phyloP scores from a whole-genome alignment of 2,797 vertebrate genomes.

The Pseudochirops corinnae region DNA sequence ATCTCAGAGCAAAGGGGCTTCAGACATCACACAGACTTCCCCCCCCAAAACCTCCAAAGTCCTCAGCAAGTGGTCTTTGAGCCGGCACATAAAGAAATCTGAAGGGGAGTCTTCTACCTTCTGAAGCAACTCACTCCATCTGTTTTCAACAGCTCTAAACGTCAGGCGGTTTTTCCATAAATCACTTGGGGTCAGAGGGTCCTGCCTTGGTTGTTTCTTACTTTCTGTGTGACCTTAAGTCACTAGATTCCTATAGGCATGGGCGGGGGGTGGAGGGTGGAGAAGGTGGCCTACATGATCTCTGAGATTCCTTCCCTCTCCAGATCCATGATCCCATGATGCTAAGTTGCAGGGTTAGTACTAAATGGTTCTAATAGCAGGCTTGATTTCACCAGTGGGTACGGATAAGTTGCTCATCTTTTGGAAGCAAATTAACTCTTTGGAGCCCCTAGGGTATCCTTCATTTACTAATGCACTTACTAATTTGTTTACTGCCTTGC shows the following conservation, averaged over 20 bases:
- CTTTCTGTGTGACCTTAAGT: not conserved
- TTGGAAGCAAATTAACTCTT: conserved; percentile 68
- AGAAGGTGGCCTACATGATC: not conserved
- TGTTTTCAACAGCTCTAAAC: not conserved
- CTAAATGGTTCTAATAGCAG: conserved; percentile 57
- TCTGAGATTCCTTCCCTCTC: not conserved
- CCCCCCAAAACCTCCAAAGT: not conserved
- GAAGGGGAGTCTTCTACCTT: not conserved
- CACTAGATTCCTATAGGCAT: not conserved
- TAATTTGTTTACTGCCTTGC: conserved; percentile 70
- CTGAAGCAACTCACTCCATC: not conserved
- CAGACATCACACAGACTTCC: not conserved
- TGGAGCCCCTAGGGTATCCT: conserved; percentile 57
- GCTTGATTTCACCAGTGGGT: conserved; percentile 56
- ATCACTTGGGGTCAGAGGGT: not conserved
- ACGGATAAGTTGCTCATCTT: conserved; percentile 68
- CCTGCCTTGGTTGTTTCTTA: not conserved
- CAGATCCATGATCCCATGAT: not conserved
- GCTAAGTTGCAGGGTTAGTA: conserved; percentile 7
- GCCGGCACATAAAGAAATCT: not conserved
- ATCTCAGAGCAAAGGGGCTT: not conserved
- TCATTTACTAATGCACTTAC: conserved; percentile 76
- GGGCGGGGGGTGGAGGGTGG: too few relatives aligned
- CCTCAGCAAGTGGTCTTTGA: not conserved
- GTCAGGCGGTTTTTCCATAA: not conserved